phyloP scores from a whole-genome alignment of 2,888 invertebrate species.

The Sarcophaga carnaria region DNA sequence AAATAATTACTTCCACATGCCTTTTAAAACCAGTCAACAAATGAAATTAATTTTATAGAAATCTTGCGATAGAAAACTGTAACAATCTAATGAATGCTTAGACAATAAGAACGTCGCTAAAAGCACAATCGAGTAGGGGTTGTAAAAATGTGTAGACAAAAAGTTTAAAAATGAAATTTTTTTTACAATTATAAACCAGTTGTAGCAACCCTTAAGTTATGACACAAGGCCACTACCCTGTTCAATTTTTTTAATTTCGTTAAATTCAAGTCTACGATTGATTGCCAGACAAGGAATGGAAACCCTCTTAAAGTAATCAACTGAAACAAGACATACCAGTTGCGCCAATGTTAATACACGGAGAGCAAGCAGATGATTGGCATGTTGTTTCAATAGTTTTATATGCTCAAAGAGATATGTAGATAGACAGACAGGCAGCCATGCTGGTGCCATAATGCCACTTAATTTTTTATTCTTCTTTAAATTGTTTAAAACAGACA shows the following conservation, averaged over 20 bases:
- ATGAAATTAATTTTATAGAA: too few species aligned
- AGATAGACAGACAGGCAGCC: too few species aligned
- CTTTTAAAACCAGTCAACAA: not conserved
- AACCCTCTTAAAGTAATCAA: constrained; percentile 13
- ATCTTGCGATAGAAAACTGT: too few species aligned
- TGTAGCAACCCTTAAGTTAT: not conserved
- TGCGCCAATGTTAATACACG: constrained; percentile 18
- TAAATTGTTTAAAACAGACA: constrained; percentile 14
- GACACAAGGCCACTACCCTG: not conserved
- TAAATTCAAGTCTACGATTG: constrained; percentile 3
- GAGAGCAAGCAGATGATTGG: not conserved
- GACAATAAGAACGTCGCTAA: not conserved
- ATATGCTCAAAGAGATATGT: too few species aligned
- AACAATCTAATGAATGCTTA: not conserved
- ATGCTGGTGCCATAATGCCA: not conserved
- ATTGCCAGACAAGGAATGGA: not conserved
- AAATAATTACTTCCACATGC: constrained; percentile 18
- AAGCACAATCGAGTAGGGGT: too few species aligned
- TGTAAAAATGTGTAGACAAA: too few species aligned
- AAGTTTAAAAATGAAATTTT: too few species aligned
- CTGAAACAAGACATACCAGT: not conserved
- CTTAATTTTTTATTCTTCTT: not conserved
- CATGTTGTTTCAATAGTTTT: not conserved
- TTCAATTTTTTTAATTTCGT: not conserved
- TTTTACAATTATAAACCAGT: not conserved